These are phyloP conservation scores for Lacanobia wlatinum DNA, from an alignment of 2,888 invertebrate species.

Conservation along the genomic window DNA sequence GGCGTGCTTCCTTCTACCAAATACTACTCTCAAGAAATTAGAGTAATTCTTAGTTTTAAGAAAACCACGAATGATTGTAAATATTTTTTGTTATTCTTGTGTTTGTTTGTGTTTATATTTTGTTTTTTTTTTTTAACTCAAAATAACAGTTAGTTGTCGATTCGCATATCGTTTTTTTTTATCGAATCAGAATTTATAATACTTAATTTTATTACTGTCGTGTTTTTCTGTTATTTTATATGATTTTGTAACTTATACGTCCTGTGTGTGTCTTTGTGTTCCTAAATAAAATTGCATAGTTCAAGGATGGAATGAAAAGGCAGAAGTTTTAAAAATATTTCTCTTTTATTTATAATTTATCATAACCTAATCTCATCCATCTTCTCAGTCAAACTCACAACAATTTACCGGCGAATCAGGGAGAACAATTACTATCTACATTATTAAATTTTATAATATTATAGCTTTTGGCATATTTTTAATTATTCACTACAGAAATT, in stretches of 20 bases:
- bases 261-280: constrained; percentile 20
- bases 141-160: too few relatives aligned
- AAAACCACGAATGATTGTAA: constrained; percentile 21
- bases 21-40: constrained; percentile 86
- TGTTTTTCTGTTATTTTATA: constrained; percentile 8
- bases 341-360: constrained; percentile 89
- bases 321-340: constrained; percentile 84
- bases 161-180: background rate
- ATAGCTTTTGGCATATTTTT: constrained; percentile 73
- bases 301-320: constrained; percentile 68
- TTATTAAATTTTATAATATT: constrained; percentile 69
- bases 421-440: constrained; percentile 81
- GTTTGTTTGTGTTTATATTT: constrained; percentile 11
- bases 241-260: constrained; percentile 1
- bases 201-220: background rate
- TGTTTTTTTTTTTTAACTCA: background rate
- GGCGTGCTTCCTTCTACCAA: constrained; percentile 83
- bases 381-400: constrained; percentile 82
- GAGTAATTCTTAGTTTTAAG: constrained; percentile 71
- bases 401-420: constrained; percentile 81
- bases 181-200: background rate
- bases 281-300: constrained; percentile 44
- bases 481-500: constrained; percentile 65
- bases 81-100: constrained; percentile 23
- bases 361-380: constrained; percentile 85